Base-by-base conservation (phyloP, 2,797 vertebrate species). In the Garrulus glandarius region DNA sequence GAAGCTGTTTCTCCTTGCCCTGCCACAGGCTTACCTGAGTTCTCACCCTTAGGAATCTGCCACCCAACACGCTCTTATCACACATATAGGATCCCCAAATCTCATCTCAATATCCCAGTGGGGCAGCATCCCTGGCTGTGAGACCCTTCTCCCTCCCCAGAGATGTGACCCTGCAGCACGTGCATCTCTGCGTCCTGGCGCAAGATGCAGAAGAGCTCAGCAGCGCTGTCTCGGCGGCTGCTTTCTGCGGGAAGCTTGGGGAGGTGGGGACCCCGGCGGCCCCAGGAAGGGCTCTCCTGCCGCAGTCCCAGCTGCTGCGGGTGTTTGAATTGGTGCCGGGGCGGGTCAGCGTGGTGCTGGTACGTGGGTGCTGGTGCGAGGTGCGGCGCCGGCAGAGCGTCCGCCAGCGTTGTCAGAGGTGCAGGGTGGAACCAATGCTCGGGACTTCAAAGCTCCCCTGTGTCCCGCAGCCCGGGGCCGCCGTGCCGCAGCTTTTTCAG, bases 71-170 rank as follows among this genome's bases (percentile, higher is more conserved):
- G 24, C 20, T 75, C 85, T 63, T 47, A 13, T 20, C 27, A 12
- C 23, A 6, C 5, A 1, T 0, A 0, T 0, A n/a, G 76, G 27
- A 19, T 60, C 60, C 32, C 55, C 36, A 50, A 4, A 61, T 24
- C 37, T 24, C 30, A 15, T 32, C 26, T 10, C 3, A 15, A 10
- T n/a, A 23, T 60, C 47, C 29, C 5, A 3, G 11, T 0, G 8
- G 34, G 24, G 16, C 21, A 53, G 34, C 24, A 20, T 36, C 29
- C 19, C 7, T 37, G 17, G 10, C 12, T 24, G 37, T 4, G 19
- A 17, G n/a, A 50, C 39, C 29, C 4, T 3, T 34, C 4, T 11
- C 29, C 44, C 47, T 20, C 34, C 26, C 13, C 8, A 5, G 53
- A 22, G 32, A 6, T 0, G 3, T 4, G 13, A 17, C 13, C 34